Conservation (phyloP, 53 echinoderm and acorn worm genomes). For the Zoroaster sp. region DNA sequence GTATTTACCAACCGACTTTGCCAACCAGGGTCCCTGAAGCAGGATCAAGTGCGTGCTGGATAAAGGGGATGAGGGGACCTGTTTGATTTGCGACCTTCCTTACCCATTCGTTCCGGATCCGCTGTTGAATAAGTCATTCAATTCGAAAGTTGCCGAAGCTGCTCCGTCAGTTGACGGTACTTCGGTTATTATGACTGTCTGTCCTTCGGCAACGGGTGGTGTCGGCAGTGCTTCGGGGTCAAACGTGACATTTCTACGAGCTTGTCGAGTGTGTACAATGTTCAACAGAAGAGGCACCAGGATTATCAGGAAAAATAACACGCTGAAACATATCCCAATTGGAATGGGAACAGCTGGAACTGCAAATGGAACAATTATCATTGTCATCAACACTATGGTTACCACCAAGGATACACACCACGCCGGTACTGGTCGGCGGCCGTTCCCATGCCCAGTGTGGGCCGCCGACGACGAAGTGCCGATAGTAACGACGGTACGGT, state of each 20-base stretch:
- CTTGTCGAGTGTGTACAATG: neutral
- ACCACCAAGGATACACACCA: neutral
- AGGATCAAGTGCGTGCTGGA: no score
- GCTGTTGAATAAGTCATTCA: neutral
- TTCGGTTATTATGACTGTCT: neutral
- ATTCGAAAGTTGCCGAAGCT: neutral
- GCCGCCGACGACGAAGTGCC: neutral
- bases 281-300: neutral
- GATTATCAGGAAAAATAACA: constrained; percentile 1
- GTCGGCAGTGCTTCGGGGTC: neutral
- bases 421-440: neutral
- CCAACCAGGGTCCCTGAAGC: no score
- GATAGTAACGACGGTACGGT: neutral
- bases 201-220: neutral
- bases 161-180: neutral
- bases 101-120: neutral
- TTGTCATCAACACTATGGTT: neutral
- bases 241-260: neutral
- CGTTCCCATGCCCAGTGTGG: no score
- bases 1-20: no score
- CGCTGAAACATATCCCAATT: neutral
- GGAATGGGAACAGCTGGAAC: constrained; percentile 12
- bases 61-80: no score
- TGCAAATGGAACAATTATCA: neutral
- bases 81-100: no score